Evolutionary conservation across 2,113 vertebrate genomes (phyloP), one percentile per base, ranked within the genome.

Genomic region (Oncorhynchus nerka): DNA sequence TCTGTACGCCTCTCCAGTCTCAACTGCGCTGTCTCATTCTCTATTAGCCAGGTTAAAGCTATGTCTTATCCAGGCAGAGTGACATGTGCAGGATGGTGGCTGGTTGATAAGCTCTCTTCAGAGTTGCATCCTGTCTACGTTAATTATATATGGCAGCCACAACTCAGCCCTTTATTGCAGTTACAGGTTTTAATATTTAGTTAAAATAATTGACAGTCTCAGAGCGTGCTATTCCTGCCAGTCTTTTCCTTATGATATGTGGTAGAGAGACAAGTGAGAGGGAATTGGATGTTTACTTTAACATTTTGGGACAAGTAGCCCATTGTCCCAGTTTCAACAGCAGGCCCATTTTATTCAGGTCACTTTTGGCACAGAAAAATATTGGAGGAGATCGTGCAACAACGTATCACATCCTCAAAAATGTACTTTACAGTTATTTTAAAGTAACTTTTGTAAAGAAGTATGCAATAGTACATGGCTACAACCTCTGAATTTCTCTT

Each of bases 311-410:
- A 79, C 74, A 45, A 67, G 49, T 22, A 55, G 39, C 22, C 16
- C 65, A 59, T 68, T 79, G 80, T 77, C 73, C 81, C 51, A 69
- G 22, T 64, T 75, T 34, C 64, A 65, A 19, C 45, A 39, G 48
- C 16, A 70, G 69, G 22, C n/a, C 68, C 16, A 55, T 20, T 55
- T 39, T 51, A 57, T 71, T 34, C 48, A 39, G 49, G 73, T 78
- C 66, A 57, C 71, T 72, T 72, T 45, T 75, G 62, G 4, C 32
- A 67, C 32, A 71, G 73, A 70, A 45, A 19, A 3, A 20, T 20
- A 15, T 16, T 45, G 24, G 13, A 16, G 51, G 24, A 66, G 51
- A 71, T 72, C 48, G 34, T 34, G 51, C 68, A 19, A 70, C 71
- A 68, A 19, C 4, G 2, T 32, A 15, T n/a, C 34, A 67, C 11